These are phyloP conservation scores for Hydrolagus colliei DNA, from an alignment of 2,797 vertebrate species.

Conservation along the genomic window DNA sequence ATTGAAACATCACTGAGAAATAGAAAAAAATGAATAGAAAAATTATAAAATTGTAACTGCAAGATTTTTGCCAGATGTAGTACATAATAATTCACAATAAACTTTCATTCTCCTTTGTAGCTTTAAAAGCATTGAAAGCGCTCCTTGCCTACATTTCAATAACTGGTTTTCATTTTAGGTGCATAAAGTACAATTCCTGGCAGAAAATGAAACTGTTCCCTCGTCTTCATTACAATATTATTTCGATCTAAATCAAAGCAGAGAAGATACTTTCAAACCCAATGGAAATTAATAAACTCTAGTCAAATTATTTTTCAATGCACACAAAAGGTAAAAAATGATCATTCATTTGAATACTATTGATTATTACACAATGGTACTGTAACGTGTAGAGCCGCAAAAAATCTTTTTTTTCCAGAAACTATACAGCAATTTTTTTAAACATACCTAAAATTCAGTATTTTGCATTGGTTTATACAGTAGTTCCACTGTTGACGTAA, in stretches of 20 bases:
- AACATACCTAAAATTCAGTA: conserved; percentile 18
- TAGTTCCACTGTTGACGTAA: neutral
- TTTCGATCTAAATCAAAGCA: neutral
- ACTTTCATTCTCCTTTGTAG: no score
- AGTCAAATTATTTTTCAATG: neutral
- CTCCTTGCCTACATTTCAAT: neutral
- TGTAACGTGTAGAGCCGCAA: neutral
- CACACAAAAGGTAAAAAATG: neutral
- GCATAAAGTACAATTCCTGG: neutral
- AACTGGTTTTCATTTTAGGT: neutral
- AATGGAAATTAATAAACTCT: neutral
- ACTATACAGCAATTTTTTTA: conserved; percentile 45
- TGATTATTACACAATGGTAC: neutral
- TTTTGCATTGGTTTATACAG: neutral
- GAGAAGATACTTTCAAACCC: neutral
- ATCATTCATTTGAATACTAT: neutral
- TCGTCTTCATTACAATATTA: neutral
- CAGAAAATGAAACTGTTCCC: neutral
- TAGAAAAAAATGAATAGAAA: no score
- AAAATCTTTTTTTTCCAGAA: neutral
- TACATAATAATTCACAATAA: no score
- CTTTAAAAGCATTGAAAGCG: no score
- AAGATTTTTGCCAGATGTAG: no score
- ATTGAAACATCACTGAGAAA: no score
- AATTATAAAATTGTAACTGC: no score